A percentile compares a stretch with the other conserved stretches of the same genome.
Evolutionary conservation across 2,113 vertebrate genomes (phyloP).

Genomic region (Polypterus senegalus): DNA sequence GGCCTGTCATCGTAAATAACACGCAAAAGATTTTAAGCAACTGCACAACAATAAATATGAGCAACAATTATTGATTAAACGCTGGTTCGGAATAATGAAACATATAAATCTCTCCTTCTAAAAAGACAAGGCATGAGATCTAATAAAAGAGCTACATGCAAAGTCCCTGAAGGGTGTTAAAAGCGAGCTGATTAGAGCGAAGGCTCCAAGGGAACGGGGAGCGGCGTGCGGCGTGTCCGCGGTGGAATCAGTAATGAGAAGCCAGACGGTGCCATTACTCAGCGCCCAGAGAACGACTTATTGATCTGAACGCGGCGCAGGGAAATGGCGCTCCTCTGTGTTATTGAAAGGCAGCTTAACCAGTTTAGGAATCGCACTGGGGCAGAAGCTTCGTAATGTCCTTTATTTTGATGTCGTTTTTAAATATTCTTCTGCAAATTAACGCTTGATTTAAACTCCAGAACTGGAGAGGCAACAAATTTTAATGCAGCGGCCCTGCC

Average conservation of each 20-base stretch:
- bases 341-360: constrained; percentile 54
- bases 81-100: constrained; percentile 47
- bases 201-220: constrained; percentile 11
- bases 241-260: constrained; percentile 40
- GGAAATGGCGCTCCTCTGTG: constrained; percentile 44
- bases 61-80: constrained; percentile 49
- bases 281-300: constrained; percentile 44
- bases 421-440: constrained; percentile 5
- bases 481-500: constrained; percentile 32
- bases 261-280: constrained; percentile 28
- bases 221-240: constrained; percentile 10
- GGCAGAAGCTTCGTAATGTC: background rate
- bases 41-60: constrained; percentile 32
- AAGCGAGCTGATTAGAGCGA: constrained; percentile 39
- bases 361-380: constrained; percentile 41
- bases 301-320: constrained; percentile 46
- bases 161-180: constrained; percentile 28
- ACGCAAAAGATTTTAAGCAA: constrained; percentile 30
- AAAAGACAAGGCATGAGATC: constrained; percentile 44
- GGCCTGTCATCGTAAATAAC: constrained; percentile 30
- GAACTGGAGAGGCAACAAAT: constrained; percentile 21
- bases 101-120: constrained; percentile 38
- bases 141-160: constrained; percentile 40
- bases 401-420: background rate
- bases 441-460: constrained; percentile 22